A percentile compares a stretch with the other conserved stretches of the same genome.
These are phyloP conservation scores for Amblyornis subalaris DNA, from an alignment of 2,113 vertebrate genomes.

Conservation along the genomic window DNA sequence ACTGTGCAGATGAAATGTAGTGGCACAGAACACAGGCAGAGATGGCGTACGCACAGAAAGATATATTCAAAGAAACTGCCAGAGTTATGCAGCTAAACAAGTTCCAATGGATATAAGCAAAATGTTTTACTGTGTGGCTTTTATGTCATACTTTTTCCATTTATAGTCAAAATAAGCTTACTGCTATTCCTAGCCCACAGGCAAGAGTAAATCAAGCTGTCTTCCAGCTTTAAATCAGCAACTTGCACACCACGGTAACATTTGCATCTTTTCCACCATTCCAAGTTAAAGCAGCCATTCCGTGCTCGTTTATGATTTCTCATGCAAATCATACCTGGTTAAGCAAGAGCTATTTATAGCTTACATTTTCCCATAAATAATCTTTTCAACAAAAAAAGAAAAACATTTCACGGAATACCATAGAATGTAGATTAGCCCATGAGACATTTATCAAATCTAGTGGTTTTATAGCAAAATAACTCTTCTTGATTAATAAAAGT, in stretches of 20 bases:
- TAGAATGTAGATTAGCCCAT: not conserved
- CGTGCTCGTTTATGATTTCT: not conserved
- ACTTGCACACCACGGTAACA: not conserved
- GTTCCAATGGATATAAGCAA: slow-evolving; percentile 15
- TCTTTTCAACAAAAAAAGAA: not conserved
- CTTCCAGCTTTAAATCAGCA: slow-evolving; percentile 32
- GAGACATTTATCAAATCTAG: not conserved
- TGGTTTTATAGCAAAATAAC: not conserved
- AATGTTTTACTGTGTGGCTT: slow-evolving; percentile 33
- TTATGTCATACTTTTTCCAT: not conserved
- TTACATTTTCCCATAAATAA: not conserved
- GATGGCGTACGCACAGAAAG: not conserved
- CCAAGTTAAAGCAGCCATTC: not conserved
- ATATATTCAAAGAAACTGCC: slow-evolving; percentile 2
- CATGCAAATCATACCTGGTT: not conserved
- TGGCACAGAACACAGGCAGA: not conserved
- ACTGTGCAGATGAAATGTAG: not conserved
- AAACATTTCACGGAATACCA: not conserved
- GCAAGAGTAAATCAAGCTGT: slow-evolving; percentile 31
- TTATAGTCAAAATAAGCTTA: slow-evolving; percentile 40
- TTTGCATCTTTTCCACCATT: not conserved
- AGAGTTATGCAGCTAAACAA: not conserved
- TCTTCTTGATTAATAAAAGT: not conserved
- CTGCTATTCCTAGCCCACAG: not conserved
- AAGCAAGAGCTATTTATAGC: not conserved